Evolutionary conservation across 2,797 vertebrate genomes (phyloP).

Genomic region (Myotis pilosus): DNA sequence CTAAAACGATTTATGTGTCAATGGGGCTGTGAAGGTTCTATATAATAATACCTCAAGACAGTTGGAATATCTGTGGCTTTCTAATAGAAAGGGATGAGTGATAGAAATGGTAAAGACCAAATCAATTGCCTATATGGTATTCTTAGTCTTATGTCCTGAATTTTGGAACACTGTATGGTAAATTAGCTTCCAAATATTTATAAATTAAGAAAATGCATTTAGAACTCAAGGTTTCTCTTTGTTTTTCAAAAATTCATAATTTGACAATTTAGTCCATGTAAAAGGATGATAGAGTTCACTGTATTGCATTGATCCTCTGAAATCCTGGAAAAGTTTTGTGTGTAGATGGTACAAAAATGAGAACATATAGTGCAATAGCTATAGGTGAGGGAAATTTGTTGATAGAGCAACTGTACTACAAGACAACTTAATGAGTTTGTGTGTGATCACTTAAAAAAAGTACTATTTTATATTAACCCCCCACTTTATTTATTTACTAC

Average conservation of each 20-base stretch:
- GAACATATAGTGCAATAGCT: not conserved
- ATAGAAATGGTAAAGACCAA: not conserved
- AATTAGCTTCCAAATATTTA: not conserved
- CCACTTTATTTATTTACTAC: constrained; percentile 25
- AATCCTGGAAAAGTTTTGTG: not conserved
- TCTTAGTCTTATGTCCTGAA: not conserved
- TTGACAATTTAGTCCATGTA: not conserved
- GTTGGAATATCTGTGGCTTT: not conserved
- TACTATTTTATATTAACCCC: not conserved
- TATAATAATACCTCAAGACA: not conserved
- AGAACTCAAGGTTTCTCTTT: not conserved
- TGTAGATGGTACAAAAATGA: not conserved
- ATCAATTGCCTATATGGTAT: not conserved
- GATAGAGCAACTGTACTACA: not conserved
- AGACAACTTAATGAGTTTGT: not conserved
- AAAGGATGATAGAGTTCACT: not conserved
- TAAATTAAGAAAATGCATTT: not conserved
- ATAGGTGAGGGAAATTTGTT: not conserved
- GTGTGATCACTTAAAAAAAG: not conserved
- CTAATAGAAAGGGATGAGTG: not conserved
- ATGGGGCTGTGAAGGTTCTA: not conserved
- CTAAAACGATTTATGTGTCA: not conserved
- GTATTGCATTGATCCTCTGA: not conserved
- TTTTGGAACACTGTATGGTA: not conserved
- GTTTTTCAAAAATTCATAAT: constrained; percentile 13